A percentile compares a stretch with the other conserved stretches of the same genome.
phyloP scores from a whole-genome alignment of 2,888 invertebrate genomes.

The Operophtera brumata region DNA sequence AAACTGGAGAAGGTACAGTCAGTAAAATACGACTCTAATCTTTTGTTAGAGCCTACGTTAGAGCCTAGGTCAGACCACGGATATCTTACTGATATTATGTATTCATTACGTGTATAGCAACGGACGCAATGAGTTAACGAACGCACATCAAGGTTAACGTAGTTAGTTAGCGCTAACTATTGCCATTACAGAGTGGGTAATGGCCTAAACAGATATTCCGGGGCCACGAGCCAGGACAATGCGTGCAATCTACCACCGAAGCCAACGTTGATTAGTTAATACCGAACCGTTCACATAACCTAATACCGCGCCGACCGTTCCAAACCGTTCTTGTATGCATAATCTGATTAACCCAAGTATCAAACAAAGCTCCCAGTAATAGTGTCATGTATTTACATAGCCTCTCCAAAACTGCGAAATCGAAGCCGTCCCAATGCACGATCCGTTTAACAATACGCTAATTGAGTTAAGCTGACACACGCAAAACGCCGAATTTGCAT shows the following conservation, averaged over 20 bases:
- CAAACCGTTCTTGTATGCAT: conserved; percentile 78
- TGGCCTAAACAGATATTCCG: conserved; percentile 81
- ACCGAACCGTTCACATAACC: conserved; percentile 71
- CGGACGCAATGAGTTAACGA: conserved; percentile 50
- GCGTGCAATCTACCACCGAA: conserved; percentile 73
- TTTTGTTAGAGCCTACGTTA: no score
- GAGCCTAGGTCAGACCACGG: neutral
- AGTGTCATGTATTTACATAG: conserved; percentile 63
- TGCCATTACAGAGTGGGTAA: conserved; percentile 73
- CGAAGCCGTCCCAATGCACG: conserved; percentile 49
- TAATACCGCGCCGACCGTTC: conserved; percentile 63
- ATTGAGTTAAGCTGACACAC: conserved; percentile 36
- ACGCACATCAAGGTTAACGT: conserved; percentile 60
- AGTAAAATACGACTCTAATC: no score
- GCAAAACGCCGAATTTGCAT: conserved; percentile 54
- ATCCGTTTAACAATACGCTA: conserved; percentile 45
- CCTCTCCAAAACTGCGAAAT: conserved; percentile 45
- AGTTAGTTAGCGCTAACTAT: conserved; percentile 66
- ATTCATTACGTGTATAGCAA: conserved; percentile 9
- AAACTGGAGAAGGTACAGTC: no score
- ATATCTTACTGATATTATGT: no score
- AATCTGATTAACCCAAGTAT: conserved; percentile 79
- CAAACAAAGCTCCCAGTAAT: conserved; percentile 70
- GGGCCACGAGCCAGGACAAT: conserved; percentile 76
- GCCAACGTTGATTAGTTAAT: conserved; percentile 80